A percentile compares a stretch with the other conserved stretches of the same genome.
These are phyloP conservation scores for Heliothis peltigera DNA, from an alignment of 2,888 invertebrate genomes.

Conservation along the genomic window DNA sequence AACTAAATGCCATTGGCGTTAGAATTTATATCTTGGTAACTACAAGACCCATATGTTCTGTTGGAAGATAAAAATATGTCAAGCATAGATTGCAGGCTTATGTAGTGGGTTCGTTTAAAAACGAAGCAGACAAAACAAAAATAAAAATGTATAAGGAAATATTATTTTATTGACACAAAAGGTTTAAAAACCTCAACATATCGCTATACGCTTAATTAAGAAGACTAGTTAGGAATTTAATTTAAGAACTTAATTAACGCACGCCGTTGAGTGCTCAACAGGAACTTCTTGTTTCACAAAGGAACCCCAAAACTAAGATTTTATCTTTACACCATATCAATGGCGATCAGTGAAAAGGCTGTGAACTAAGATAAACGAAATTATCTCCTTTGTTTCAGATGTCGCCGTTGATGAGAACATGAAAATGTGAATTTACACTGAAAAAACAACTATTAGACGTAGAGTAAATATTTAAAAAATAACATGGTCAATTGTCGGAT, in stretches of 20 bases:
- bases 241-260: too few species aligned
- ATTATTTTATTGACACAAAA: too few species aligned
- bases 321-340: conserved; percentile 45
- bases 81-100: conserved; percentile 2
- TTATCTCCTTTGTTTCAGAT: conserved; percentile 65
- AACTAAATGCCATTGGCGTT: conserved; percentile 34
- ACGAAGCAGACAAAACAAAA: background rate
- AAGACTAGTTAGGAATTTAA: too few species aligned
- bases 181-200: too few species aligned
- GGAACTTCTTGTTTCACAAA: background rate
- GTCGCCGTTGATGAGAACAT: conserved; percentile 45
- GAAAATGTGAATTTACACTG: conserved; percentile 28
- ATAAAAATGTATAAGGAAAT: background rate
- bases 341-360: conserved; percentile 41
- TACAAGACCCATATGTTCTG: background rate
- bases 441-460: conserved; percentile 6
- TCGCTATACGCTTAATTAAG: too few species aligned
- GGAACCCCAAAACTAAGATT: conserved; percentile 32
- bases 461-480: conserved; percentile 17
- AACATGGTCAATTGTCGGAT: conserved; percentile 24
- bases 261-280: background rate
- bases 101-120: conserved; percentile 1
- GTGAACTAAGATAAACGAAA: conserved; percentile 52
- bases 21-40: conserved; percentile 36
- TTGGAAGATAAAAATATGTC: conserved; percentile 42